phyloP scores from a whole-genome alignment of 2,888 invertebrate genomes.

The Aethes cnicana region DNA sequence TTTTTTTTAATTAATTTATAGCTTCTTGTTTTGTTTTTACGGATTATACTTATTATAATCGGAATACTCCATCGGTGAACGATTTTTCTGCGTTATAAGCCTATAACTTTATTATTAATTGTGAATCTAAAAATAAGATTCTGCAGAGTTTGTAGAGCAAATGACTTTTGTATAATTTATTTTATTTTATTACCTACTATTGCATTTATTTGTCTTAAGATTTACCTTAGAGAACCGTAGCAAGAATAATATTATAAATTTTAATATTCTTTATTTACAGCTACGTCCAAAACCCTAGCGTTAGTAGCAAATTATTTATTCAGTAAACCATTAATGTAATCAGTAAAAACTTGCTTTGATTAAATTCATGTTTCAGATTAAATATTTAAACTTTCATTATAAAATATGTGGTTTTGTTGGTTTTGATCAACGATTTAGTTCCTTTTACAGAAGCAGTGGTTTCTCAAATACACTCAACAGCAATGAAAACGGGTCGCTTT shows the following conservation, averaged over 20 bases:
- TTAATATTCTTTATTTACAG: conserved; percentile 43
- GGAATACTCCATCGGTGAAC: too few relatives aligned
- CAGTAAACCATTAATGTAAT: conserved; percentile 25
- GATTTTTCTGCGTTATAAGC: too few relatives aligned
- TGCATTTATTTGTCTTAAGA: conserved; percentile 18
- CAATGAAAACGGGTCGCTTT: too few relatives aligned
- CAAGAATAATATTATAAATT: conserved; percentile 1
- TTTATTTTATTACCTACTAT: conserved; percentile 10
- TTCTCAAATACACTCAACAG: too few relatives aligned
- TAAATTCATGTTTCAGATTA: conserved; percentile 42
- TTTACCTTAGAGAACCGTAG: too few relatives aligned
- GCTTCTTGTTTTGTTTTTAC: too few relatives aligned
- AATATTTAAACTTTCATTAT: neutral
- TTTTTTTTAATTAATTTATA: neutral
- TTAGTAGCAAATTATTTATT: conserved; percentile 37
- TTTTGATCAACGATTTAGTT: too few relatives aligned
- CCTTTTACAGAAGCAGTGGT: too few relatives aligned
- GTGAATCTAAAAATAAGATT: too few relatives aligned
- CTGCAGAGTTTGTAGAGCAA: conserved; percentile 5
- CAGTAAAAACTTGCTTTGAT: conserved; percentile 41
- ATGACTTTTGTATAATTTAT: conserved; percentile 1
- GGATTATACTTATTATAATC: too few relatives aligned
- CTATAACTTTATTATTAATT: too few relatives aligned
- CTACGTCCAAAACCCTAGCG: conserved; percentile 57
- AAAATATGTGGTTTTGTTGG: too few relatives aligned